A percentile compares a stretch with the other conserved stretches of the same genome.
These are phyloP conservation scores for Aelia acuminata DNA, from an alignment of 2,888 invertebrate species.

Conservation along the genomic window DNA sequence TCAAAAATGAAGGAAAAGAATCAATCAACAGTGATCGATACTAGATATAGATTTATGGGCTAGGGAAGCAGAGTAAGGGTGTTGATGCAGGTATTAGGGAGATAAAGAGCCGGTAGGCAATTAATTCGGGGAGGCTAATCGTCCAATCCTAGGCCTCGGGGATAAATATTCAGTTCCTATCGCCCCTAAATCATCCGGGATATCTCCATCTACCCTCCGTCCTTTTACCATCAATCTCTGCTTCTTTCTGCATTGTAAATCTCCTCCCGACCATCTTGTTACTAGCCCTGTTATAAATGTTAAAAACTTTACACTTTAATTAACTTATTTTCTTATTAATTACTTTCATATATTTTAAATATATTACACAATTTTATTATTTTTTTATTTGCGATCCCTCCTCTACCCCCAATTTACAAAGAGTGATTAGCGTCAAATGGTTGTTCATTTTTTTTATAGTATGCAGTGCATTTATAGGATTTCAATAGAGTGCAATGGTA, in stretches of 20 bases:
- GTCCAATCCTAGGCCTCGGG: background rate
- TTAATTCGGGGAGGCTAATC: background rate
- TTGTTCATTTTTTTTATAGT: too few species aligned
- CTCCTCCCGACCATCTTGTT: background rate
- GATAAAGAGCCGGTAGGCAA: background rate
- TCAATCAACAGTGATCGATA: too few species aligned
- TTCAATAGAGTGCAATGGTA: too few species aligned
- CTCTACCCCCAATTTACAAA: too few species aligned
- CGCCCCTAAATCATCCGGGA: background rate
- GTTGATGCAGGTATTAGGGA: background rate
- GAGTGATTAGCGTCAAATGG: too few species aligned
- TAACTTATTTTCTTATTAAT: background rate
- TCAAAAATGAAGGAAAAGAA: too few species aligned
- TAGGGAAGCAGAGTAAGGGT: background rate
- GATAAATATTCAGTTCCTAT: slow-evolving; percentile 3
- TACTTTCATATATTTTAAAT: too few species aligned
- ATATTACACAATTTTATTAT: too few species aligned
- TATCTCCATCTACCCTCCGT: background rate
- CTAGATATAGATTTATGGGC: background rate
- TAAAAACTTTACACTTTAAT: too few species aligned
- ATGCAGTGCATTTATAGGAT: too few species aligned
- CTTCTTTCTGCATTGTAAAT: background rate
- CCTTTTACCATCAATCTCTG: background rate
- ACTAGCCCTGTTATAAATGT: background rate
- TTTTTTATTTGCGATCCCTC: too few species aligned